Percentiles rank a stretch among this genome's conserved stretches.
These are phyloP conservation scores for Drosophila lacertosa DNA, from an alignment of 1,140 invertebrate species.

Conservation along the genomic window DNA sequence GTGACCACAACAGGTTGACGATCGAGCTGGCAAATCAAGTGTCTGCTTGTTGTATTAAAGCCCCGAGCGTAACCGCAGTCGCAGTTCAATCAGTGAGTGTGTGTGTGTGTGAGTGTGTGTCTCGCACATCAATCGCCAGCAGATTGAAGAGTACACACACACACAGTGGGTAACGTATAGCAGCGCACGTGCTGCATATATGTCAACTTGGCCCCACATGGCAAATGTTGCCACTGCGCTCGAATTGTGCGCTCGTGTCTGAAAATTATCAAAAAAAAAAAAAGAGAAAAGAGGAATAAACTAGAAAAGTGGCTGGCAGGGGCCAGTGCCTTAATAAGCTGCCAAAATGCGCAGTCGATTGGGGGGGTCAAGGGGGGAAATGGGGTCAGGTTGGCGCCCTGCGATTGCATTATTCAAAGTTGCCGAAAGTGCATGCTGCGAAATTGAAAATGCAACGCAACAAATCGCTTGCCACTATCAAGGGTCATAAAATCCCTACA, in stretches of 20 bases:
- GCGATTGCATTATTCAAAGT: slow-evolving; percentile 78
- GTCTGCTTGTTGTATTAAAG: slow-evolving; percentile 13
- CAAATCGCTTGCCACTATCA: slow-evolving; percentile 80
- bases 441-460: slow-evolving; percentile 81
- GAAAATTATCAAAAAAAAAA: slow-evolving; percentile 55
- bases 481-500: slow-evolving; percentile 72
- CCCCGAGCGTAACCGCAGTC: slow-evolving; percentile 16
- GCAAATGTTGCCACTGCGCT: slow-evolving; percentile 33
- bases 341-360: slow-evolving; percentile 45
- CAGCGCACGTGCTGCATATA: slow-evolving; percentile 70
- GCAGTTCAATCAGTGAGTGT: slow-evolving; percentile 19
- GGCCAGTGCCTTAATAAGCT: slow-evolving; percentile 66
- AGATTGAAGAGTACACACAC: slow-evolving; percentile 24
- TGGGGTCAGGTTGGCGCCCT: slow-evolving; percentile 29
- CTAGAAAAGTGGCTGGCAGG: background rate
- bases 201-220: slow-evolving; percentile 72
- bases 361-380: background rate
- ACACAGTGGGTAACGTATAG: slow-evolving; percentile 1
- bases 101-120: slow-evolving; percentile 8
- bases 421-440: slow-evolving; percentile 63
- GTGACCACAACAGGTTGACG: slow-evolving; percentile 9
- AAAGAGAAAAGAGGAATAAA: background rate
- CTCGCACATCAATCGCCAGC: slow-evolving; percentile 48
- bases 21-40: slow-evolving; percentile 6
- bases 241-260: slow-evolving; percentile 67